A percentile compares a stretch with the other conserved stretches of the same genome.
phyloP scores from a whole-genome alignment of 2,797 vertebrate genomes.

The Eulemur coronatus region DNA sequence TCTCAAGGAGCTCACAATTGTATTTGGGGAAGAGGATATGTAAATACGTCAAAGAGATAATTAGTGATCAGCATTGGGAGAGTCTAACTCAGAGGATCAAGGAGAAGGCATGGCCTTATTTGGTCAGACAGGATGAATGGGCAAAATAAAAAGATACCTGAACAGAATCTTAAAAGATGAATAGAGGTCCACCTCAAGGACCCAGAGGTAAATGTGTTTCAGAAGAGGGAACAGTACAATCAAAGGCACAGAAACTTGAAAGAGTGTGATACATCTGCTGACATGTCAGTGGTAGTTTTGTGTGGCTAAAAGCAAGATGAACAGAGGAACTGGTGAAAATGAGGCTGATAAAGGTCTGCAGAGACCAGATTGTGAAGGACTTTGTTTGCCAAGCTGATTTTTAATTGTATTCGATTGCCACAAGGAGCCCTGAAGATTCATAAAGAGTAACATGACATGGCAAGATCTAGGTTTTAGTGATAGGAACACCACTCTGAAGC shows the following conservation, averaged over 20 bases:
- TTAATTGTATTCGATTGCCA: not conserved
- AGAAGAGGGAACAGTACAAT: not conserved
- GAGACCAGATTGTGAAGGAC: not conserved
- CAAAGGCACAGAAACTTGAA: not conserved
- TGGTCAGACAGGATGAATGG: not conserved
- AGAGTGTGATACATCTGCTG: not conserved
- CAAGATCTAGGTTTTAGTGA: not conserved
- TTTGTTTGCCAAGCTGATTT: not conserved
- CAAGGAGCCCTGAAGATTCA: not conserved
- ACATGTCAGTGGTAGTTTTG: not conserved
- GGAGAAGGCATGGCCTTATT: constrained; percentile 6
- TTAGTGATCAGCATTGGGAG: constrained; percentile 15
- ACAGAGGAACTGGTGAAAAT: not conserved
- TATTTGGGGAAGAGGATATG: not conserved
- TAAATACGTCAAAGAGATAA: constrained; percentile 40
- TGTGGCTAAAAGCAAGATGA: not conserved
- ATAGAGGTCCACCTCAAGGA: not conserved
- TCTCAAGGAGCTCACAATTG: not conserved
- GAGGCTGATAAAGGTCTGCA: not conserved
- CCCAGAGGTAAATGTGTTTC: not conserved
- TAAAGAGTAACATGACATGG: not conserved
- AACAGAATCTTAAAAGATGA: not conserved
- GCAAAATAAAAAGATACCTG: not conserved
- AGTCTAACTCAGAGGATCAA: not conserved
- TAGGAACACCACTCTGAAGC: not conserved